Conservation (phyloP, 2,888 invertebrate genomes). For the Hydropsyche betteni region DNA sequence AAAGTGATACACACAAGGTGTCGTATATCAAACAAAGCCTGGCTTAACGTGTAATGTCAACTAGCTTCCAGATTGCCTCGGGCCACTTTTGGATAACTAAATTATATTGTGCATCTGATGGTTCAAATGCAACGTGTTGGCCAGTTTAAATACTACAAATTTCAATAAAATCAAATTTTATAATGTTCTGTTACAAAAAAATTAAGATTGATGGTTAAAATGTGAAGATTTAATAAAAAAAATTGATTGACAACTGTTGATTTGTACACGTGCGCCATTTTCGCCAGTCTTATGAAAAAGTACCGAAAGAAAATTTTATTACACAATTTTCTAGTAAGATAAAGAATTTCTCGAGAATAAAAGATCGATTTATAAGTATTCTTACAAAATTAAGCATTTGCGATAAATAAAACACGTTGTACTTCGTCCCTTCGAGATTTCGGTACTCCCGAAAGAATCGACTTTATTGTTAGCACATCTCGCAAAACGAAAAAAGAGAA, state of each 20-base stretch:
- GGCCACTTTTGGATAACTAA: neutral
- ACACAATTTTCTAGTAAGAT: no score
- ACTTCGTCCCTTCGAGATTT: neutral
- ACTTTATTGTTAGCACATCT: neutral
- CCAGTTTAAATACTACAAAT: neutral
- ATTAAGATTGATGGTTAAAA: no score
- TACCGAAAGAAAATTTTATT: no score
- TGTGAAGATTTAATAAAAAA: no score
- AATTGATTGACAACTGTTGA: no score
- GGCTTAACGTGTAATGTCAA: slow-evolving; percentile 10
- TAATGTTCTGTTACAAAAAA: neutral
- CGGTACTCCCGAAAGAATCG: slow-evolving; percentile 8
- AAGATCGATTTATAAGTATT: no score
- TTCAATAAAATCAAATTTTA: neutral
- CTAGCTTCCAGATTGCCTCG: neutral
- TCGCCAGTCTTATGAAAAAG: no score
- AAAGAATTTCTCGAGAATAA: no score
- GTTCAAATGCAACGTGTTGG: neutral
- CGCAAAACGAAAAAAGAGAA: neutral
- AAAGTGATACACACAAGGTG: neutral
- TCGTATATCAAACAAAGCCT: slow-evolving; percentile 29
- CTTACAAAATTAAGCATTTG: no score
- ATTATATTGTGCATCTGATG: slow-evolving; percentile 1
- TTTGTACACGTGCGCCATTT: no score
- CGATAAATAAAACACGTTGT: no score